phyloP scores from a whole-genome alignment of 2,797 vertebrate species.

The Coregonus sp. region DNA sequence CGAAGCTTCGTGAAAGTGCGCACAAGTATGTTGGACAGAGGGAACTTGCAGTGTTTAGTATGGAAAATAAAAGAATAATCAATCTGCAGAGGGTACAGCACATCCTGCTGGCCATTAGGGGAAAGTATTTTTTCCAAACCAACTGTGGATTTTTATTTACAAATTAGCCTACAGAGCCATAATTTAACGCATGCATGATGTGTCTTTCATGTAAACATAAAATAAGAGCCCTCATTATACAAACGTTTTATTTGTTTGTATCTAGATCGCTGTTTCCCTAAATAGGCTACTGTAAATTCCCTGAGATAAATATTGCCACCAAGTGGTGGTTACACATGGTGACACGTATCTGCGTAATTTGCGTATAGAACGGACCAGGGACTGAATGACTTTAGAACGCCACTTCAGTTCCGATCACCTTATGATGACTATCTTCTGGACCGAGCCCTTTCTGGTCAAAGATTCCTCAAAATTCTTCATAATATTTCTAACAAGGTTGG shows the following conservation, averaged over 20 bases:
- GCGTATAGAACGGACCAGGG: background rate
- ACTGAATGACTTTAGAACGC: background rate
- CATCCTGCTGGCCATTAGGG: slow-evolving; percentile 2
- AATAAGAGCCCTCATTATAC: background rate
- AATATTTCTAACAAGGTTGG: background rate
- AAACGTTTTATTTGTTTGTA: background rate
- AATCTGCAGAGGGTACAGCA: background rate
- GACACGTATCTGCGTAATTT: background rate
- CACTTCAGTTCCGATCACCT: background rate
- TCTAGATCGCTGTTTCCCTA: background rate
- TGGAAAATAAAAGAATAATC: slow-evolving; percentile 28
- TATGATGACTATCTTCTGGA: background rate
- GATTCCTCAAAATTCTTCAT: background rate
- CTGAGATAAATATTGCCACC: background rate
- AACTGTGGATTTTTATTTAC: background rate
- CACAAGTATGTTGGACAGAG: background rate
- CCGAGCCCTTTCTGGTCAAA: background rate
- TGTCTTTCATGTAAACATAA: background rate
- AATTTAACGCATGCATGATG: background rate
- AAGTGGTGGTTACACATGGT: background rate
- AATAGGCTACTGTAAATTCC: no score
- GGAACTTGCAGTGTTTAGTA: background rate
- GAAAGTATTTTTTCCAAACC: background rate
- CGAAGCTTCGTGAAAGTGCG: background rate
- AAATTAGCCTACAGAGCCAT: background rate